phyloP scores from a whole-genome alignment of 1,140 invertebrate species.

The Drosophila kikkawai region DNA sequence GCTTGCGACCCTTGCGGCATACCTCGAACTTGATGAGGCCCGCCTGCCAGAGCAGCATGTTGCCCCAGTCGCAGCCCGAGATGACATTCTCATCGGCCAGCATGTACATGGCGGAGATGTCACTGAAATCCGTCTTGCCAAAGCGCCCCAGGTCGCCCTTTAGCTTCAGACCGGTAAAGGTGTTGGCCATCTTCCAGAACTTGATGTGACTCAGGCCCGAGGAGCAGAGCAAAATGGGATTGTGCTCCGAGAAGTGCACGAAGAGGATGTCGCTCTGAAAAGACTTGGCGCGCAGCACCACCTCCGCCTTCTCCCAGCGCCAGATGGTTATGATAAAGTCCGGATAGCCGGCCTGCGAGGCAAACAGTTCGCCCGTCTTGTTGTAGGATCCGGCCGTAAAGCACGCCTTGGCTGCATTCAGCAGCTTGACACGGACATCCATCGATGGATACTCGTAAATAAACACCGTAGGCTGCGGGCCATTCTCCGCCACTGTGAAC shows the following conservation, averaged over 20 bases:
- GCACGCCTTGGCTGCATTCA: conserved; percentile 90
- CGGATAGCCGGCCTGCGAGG: conserved; percentile 93
- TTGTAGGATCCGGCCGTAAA: conserved; percentile 93
- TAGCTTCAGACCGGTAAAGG: conserved; percentile 95
- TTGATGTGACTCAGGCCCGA: conserved; percentile 93
- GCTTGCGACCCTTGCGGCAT: conserved; percentile 88
- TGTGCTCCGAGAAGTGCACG: conserved; percentile 92
- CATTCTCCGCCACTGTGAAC: conserved; percentile 94
- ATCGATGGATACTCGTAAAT: conserved; percentile 93
- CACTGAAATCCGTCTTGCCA: conserved; percentile 95
- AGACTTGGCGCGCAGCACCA: conserved; percentile 91
- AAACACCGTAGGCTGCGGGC: conserved; percentile 91
- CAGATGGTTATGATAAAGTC: conserved; percentile 95
- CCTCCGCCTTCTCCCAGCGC: conserved; percentile 92
- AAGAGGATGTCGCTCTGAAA: conserved; percentile 92
- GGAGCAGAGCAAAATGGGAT: conserved; percentile 91
- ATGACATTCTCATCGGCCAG: conserved; percentile 95
- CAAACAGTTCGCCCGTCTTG: conserved; percentile 91
- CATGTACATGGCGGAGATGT: conserved; percentile 93
- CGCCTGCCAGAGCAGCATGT: conserved; percentile 95
- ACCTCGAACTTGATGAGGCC: conserved; percentile 94
- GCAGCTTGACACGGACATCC: conserved; percentile 89
- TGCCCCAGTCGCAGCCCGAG: conserved; percentile 95
- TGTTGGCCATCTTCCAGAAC: conserved; percentile 96
- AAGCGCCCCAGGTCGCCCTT: conserved; percentile 94